Conservation (phyloP, 2,113 vertebrate genomes). For the Chloropsis hardwickii region DNA sequence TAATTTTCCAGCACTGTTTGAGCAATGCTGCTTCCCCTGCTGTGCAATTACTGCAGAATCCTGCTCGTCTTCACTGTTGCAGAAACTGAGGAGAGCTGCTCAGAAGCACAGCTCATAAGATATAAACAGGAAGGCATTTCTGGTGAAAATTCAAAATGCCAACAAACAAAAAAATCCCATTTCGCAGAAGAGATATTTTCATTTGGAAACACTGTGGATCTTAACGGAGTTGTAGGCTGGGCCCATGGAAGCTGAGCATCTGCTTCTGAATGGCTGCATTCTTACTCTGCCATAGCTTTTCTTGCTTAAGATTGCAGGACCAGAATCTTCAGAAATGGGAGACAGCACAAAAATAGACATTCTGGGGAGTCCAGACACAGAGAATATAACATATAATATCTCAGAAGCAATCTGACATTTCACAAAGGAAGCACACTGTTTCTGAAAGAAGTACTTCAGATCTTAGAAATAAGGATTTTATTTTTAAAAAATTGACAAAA, state of each 20-base stretch:
- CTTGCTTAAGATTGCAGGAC: not conserved
- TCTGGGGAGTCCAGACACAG: not conserved
- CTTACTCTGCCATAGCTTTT: not conserved
- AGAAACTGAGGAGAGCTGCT: not conserved
- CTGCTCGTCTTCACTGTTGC: not conserved
- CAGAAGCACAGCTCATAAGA: not conserved
- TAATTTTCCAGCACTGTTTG: not conserved
- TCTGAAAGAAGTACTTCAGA: not conserved
- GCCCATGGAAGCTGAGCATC: not conserved
- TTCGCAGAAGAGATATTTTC: conserved; percentile 3
- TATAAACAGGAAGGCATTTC: not conserved
- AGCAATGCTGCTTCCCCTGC: not conserved
- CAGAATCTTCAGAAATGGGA: not conserved
- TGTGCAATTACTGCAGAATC: not conserved
- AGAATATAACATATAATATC: not conserved
- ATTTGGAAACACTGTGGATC: not conserved
- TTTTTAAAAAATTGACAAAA: not conserved
- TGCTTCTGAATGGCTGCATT: not conserved
- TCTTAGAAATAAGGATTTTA: not conserved
- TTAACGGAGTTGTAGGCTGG: not conserved
- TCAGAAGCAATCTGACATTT: not conserved
- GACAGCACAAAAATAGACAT: not conserved
- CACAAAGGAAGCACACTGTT: not conserved
- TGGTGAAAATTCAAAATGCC: conserved; percentile 15
- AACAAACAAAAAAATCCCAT: not conserved